Percentiles rank a stretch among this genome's conserved stretches.
These are phyloP conservation scores for Crenichthys baileyi DNA, from an alignment of 2,797 vertebrate genomes.

Conservation along the genomic window DNA sequence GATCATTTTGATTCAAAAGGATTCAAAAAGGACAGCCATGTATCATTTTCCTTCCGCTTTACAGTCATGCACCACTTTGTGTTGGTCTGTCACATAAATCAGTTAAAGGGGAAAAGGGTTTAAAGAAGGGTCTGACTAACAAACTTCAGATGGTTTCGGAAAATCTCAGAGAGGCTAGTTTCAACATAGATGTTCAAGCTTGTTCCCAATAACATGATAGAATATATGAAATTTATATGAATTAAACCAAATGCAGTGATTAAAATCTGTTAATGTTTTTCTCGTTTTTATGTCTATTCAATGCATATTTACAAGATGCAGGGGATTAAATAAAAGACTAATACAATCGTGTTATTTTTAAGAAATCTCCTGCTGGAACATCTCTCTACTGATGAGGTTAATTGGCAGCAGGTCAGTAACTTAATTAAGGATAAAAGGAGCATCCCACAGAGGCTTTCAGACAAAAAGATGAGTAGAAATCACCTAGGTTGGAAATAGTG, in stretches of 20 bases:
- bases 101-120: not conserved
- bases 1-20: no score
- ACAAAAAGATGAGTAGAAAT: not conserved
- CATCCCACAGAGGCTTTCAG: not conserved
- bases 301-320: not conserved
- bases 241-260: not conserved
- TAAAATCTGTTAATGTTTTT: not conserved
- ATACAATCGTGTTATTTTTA: not conserved
- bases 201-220: not conserved
- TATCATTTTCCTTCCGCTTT: not conserved
- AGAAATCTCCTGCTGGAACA: not conserved
- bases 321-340: not conserved
- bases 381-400: slow-evolving; percentile 8
- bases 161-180: not conserved
- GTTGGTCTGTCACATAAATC: not conserved
- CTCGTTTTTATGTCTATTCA: not conserved
- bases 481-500: not conserved
- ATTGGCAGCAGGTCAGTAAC: slow-evolving; percentile 7
- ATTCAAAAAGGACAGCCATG: not conserved
- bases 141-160: not conserved
- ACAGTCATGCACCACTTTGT: no score
- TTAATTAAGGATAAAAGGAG: slow-evolving; percentile 6
- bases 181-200: not conserved
- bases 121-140: not conserved
- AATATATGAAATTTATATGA: not conserved